Percentiles rank a stretch among this genome's conserved stretches.
Conservation (phyloP, 2,113 vertebrate species). For the Colaptes auratus region DNA sequence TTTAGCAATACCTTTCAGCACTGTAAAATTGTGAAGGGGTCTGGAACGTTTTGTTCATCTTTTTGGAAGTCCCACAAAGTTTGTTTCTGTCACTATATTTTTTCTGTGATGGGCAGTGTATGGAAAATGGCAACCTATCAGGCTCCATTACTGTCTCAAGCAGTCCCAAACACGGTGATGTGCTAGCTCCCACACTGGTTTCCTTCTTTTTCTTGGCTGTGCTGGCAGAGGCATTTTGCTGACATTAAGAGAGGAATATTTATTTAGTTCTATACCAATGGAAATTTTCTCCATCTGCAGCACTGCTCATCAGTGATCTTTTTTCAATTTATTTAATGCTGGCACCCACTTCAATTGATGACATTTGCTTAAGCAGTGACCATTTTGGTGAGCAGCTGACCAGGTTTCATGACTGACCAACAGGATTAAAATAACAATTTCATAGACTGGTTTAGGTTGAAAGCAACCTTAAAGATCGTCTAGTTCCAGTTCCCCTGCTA, state of each 20-base stretch:
- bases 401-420: not conserved
- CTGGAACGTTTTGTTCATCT: slow-evolving; percentile 42
- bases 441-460: too few relatives aligned
- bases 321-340: not conserved
- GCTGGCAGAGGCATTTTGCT: slow-evolving; percentile 53
- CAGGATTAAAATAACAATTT: too few relatives aligned
- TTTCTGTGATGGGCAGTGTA: slow-evolving; percentile 18
- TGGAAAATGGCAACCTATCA: slow-evolving; percentile 57
- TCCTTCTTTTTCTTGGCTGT: slow-evolving; percentile 69
- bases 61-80: slow-evolving; percentile 40
- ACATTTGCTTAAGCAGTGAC: not conserved
- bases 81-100: slow-evolving; percentile 65
- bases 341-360: not conserved
- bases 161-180: slow-evolving; percentile 54
- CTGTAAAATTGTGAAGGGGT: not conserved
- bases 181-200: slow-evolving; percentile 60
- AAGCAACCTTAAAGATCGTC: too few relatives aligned
- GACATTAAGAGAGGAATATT: slow-evolving; percentile 58
- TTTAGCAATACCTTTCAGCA: slow-evolving; percentile 9
- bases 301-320: slow-evolving; percentile 19
- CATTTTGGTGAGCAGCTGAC: not conserved
- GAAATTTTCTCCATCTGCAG: slow-evolving; percentile 49
- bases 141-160: slow-evolving; percentile 17
- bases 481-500: too few relatives aligned
- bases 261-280: slow-evolving; percentile 65